phyloP scores from a whole-genome alignment of 2,888 invertebrate species.

The Leptinotarsa juncta region DNA sequence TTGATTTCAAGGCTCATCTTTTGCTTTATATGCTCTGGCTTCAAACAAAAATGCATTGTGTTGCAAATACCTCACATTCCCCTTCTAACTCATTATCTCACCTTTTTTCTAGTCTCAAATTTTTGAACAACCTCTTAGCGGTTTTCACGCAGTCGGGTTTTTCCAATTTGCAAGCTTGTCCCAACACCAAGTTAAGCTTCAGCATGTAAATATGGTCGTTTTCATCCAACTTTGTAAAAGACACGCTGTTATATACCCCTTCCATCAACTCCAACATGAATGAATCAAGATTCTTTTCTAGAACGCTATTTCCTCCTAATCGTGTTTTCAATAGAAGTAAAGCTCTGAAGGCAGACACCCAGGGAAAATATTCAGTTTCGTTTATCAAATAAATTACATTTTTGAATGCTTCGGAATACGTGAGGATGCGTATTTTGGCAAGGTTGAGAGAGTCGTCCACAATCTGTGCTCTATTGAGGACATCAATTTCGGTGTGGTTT shows the following conservation, averaged over 20 bases:
- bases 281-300: conserved; percentile 19
- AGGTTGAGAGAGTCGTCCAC: conserved; percentile 84
- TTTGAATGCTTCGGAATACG: conserved; percentile 73
- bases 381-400: conserved; percentile 76
- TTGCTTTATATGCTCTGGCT: not conserved
- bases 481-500: conserved; percentile 68
- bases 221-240: conserved; percentile 34
- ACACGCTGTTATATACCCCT: conserved; percentile 35
- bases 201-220: conserved; percentile 68
- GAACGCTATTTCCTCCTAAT: conserved; percentile 30
- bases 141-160: conserved; percentile 70
- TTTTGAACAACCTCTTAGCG: conserved; percentile 61
- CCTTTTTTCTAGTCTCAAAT: conserved; percentile 14
- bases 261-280: conserved; percentile 32
- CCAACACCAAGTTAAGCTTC: conserved; percentile 72
- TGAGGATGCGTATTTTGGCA: conserved; percentile 73
- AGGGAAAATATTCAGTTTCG: conserved; percentile 80
- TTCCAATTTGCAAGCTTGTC: conserved; percentile 72
- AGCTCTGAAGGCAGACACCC: conserved; percentile 75
- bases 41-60: not conserved
- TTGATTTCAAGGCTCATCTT: no score
- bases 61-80: not conserved
- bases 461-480: conserved; percentile 80
- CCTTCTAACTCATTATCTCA: not conserved
- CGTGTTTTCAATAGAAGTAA: conserved; percentile 56